Evolutionary conservation across 2,888 invertebrate genomes (phyloP).

Genomic region (Aplocera efformata): DNA sequence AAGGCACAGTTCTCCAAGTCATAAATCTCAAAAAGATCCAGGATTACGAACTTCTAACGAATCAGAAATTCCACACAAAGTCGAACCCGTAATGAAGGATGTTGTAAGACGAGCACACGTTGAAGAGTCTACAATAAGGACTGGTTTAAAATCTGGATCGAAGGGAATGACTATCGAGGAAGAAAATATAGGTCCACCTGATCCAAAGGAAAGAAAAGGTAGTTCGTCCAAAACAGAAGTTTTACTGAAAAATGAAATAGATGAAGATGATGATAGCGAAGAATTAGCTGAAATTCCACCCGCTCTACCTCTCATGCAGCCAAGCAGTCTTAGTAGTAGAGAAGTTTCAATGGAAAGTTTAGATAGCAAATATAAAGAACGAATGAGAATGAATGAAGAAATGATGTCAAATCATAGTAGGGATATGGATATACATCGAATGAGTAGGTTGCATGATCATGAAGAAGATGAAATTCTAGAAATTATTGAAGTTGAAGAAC

Average conservation of each 20-base stretch:
- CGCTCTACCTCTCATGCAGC: conserved; percentile 88
- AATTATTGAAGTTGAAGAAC: conserved; percentile 90
- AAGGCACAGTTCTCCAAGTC: conserved; percentile 78
- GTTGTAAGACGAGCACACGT: conserved; percentile 77
- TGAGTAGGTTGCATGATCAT: conserved; percentile 65
- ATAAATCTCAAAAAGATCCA: conserved; percentile 56
- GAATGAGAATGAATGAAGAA: conserved; percentile 82
- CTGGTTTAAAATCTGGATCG: conserved; percentile 79
- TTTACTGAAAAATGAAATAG: conserved; percentile 67
- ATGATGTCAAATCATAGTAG: conserved; percentile 78
- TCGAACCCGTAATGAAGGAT: conserved; percentile 75
- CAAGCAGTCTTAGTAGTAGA: conserved; percentile 84
- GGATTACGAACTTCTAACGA: conserved; percentile 50
- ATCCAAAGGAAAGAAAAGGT: conserved; percentile 51
- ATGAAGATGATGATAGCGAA: conserved; percentile 89
- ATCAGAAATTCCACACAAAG: conserved; percentile 55
- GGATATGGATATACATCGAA: conserved; percentile 72
- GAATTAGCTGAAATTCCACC: conserved; percentile 90
- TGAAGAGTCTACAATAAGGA: conserved; percentile 81
- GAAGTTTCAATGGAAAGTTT: conserved; percentile 92
- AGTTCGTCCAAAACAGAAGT: conserved; percentile 47
- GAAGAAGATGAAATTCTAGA: conserved; percentile 87
- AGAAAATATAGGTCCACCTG: conserved; percentile 67
- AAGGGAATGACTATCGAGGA: conserved; percentile 74
- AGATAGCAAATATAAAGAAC: conserved; percentile 87